These are phyloP conservation scores for Drosophila biarmipes DNA, from an alignment of 1,140 invertebrate genomes.

Conservation along the genomic window DNA sequence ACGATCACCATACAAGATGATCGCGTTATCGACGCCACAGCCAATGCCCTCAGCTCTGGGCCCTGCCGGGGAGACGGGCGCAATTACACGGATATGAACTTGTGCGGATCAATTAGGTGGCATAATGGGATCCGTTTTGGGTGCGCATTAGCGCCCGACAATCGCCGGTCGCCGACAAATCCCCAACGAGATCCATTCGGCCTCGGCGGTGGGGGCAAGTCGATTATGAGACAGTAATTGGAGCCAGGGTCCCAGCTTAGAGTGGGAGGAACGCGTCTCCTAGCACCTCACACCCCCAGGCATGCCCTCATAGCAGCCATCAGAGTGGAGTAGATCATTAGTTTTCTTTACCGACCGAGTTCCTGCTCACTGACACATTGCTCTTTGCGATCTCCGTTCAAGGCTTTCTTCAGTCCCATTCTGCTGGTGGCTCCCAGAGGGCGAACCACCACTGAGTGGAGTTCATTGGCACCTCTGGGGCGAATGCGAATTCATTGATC, in stretches of 20 bases:
- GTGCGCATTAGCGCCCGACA: slow-evolving; percentile 5
- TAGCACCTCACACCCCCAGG: too few species aligned
- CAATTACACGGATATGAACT: slow-evolving; percentile 41
- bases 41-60: slow-evolving; percentile 33
- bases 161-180: slow-evolving; percentile 2
- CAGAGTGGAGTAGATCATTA: not conserved
- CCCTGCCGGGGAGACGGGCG: slow-evolving; percentile 10
- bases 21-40: slow-evolving; percentile 31
- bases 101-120: slow-evolving; percentile 38
- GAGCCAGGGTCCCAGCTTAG: slow-evolving; percentile 1
- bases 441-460: slow-evolving; percentile 10
- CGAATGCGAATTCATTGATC: slow-evolving; percentile 42
- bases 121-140: slow-evolving; percentile 42
- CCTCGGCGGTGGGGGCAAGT: slow-evolving; percentile 17
- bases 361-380: slow-evolving; percentile 12
- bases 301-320: not conserved
- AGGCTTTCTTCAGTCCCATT: not conserved
- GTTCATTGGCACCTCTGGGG: slow-evolving; percentile 38
- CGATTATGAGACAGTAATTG: slow-evolving; percentile 28
- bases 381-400: slow-evolving; percentile 7
- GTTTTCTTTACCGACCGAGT: slow-evolving; percentile 1
- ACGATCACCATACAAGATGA: slow-evolving; percentile 47
- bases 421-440: not conserved
- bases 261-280: too few species aligned
- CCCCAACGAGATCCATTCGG: slow-evolving; percentile 21